A percentile compares a stretch with the other conserved stretches of the same genome.
phyloP scores from a whole-genome alignment of 2,888 invertebrate species.

The Arge pagana region DNA sequence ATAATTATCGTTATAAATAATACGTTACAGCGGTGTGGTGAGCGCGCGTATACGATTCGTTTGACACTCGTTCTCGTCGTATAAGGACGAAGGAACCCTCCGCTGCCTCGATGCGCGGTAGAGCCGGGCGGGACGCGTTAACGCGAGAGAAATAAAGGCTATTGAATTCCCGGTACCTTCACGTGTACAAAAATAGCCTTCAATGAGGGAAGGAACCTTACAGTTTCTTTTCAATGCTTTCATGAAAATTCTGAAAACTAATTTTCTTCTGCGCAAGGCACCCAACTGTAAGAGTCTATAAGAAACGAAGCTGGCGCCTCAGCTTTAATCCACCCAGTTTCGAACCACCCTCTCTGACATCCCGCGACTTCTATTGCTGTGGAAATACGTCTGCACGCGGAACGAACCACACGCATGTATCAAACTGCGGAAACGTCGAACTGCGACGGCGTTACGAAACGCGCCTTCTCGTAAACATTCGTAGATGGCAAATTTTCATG shows the following conservation, averaged over 20 bases:
- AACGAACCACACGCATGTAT: too few species aligned
- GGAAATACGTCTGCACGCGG: too few species aligned
- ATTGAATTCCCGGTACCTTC: slow-evolving; percentile 48
- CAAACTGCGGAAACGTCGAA: too few species aligned
- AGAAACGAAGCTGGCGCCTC: slow-evolving; percentile 24
- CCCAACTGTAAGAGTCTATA: slow-evolving; percentile 26
- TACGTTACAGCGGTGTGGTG: too few species aligned
- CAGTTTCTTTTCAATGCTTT: slow-evolving; percentile 55
- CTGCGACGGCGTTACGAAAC: too few species aligned
- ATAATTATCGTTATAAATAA: slow-evolving; percentile 21
- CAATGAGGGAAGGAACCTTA: slow-evolving; percentile 57
- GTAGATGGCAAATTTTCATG: too few species aligned
- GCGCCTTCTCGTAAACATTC: too few species aligned
- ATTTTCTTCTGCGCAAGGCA: slow-evolving; percentile 51
- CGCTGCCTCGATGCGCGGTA: slow-evolving; percentile 23
- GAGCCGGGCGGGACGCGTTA: slow-evolving; percentile 38
- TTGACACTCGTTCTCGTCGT: slow-evolving; percentile 9
- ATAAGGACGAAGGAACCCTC: slow-evolving; percentile 25
- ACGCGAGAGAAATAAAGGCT: slow-evolving; percentile 55
- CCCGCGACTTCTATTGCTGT: too few species aligned
- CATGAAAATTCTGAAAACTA: slow-evolving; percentile 58
- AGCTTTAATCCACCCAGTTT: too few species aligned
- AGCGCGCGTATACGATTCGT: too few species aligned
- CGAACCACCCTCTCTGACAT: too few species aligned
- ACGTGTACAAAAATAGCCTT: slow-evolving; percentile 54